phyloP scores from a whole-genome alignment of 2,113 vertebrate species.

The Oncorhynchus masou region DNA sequence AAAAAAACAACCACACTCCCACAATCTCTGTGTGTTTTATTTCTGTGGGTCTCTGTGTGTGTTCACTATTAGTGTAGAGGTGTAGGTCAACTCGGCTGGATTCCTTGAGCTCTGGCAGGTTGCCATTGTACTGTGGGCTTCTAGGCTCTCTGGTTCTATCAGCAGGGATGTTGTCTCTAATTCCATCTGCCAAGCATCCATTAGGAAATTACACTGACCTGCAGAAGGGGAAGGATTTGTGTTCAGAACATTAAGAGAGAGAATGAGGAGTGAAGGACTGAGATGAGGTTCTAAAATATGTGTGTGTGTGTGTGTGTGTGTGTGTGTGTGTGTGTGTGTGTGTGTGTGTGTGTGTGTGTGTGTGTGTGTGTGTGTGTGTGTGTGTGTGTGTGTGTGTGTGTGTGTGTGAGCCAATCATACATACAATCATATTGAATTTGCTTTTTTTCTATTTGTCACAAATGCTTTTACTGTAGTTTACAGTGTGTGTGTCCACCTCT shows the following conservation, averaged over 20 bases:
- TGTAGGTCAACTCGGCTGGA: neutral
- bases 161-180: neutral
- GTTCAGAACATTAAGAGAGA: conserved; percentile 30
- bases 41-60: neutral
- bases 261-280: neutral
- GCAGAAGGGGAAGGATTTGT: conserved; percentile 52
- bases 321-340: too few relatives aligned
- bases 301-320: too few relatives aligned
- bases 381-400: too few relatives aligned
- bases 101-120: neutral
- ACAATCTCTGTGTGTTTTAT: conserved; percentile 49
- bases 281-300: too few relatives aligned
- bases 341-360: too few relatives aligned
- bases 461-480: neutral
- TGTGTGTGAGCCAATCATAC: too few relatives aligned
- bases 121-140: neutral
- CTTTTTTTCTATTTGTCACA: too few relatives aligned
- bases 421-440: too few relatives aligned
- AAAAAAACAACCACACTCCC: conserved; percentile 43
- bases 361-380: too few relatives aligned
- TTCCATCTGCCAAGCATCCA: conserved; percentile 45
- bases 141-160: neutral
- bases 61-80: neutral
- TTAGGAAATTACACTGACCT: conserved; percentile 67
- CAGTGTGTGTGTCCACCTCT: neutral